A percentile compares a stretch with the other conserved stretches of the same genome.
Evolutionary conservation across 2,113 vertebrate genomes (phyloP).

Genomic region (Phoxinus phoxinus): DNA sequence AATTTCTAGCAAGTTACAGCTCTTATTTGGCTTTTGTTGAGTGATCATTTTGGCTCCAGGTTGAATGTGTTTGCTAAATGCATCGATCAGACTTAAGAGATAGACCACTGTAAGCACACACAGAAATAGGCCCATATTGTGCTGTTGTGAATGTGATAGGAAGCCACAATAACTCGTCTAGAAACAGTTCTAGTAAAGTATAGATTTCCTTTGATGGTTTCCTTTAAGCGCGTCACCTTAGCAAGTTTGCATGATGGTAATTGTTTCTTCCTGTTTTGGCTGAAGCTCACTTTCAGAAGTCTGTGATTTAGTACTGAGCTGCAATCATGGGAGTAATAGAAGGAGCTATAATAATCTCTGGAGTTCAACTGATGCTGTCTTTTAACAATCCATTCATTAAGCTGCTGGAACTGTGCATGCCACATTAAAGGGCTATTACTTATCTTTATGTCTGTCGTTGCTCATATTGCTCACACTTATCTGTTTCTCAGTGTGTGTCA

Average conservation of each 20-base stretch:
- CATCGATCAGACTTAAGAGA: too few species aligned
- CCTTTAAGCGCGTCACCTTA: not conserved
- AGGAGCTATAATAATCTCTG: not conserved
- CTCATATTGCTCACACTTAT: not conserved
- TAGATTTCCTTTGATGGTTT: not conserved
- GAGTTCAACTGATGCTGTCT: slow-evolving; percentile 6
- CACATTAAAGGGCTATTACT: not conserved
- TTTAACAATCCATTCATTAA: not conserved
- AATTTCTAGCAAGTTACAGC: too few species aligned
- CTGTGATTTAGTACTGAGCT: not conserved
- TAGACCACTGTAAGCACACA: not conserved
- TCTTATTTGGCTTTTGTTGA: too few species aligned
- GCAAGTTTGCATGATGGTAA: not conserved
- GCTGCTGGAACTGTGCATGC: not conserved
- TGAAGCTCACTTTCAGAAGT: not conserved
- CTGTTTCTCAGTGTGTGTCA: slow-evolving; percentile 23
- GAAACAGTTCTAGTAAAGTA: not conserved
- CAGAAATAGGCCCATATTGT: not conserved
- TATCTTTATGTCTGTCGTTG: not conserved
- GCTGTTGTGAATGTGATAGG: slow-evolving; percentile 2
- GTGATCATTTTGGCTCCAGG: too few species aligned
- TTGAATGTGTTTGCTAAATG: too few species aligned
- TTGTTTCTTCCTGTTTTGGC: slow-evolving; percentile 11
- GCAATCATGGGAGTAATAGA: not conserved
- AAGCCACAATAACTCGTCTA: not conserved